Base-by-base conservation (phyloP, 1,140 invertebrate species). In the Rhopalosiphum padi region DNA sequence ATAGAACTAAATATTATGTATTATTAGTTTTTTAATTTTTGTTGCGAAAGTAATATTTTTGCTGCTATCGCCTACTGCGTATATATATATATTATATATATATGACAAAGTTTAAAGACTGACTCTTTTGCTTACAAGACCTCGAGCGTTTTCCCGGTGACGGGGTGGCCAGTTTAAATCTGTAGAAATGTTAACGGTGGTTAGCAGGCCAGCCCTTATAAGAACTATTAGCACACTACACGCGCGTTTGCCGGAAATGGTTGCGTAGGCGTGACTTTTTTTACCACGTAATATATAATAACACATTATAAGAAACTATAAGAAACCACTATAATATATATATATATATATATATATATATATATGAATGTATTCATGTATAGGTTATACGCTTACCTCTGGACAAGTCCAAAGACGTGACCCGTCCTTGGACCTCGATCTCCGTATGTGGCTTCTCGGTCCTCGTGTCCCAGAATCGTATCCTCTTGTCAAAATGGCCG, bases 401-500 rank as follows among this genome's bases (percentile, higher is more conserved):
- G 91, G 98, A 98, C 91, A 99, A 95, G 96, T 99, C 98, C 93
- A 99, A 96, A 21, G 99, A 99, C 15, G 99, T 99, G 83, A 99
- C 97, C 96, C 98, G 98, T 85, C 98, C 99, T 95, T 98, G 97
- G 41, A 99, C 96, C 83, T 97, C 95, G 94, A 99, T 97, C 95
- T 99, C 97, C 95, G 98, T 97, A 77, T 97, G 96, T 94, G 96
- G 97, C 94, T 96, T 96, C 94, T 98, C 97, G 5, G 97, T 97
- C 94, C 99, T 96, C 94, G 97, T 97, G 95, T 99, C 99, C 99
- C 99, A 99, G 95, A 99, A 99, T 77, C 99, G 96, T 94, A 99
- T 98, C 94, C 97, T 97, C 95, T 99, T 99, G 96, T 99, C 99
- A 95, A 98, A 99, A 96, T 99, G 99, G 30, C 98, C 99, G 94